A percentile compares a stretch with the other conserved stretches of the same genome.
Evolutionary conservation across 2,113 vertebrate species (phyloP).

Genomic region (Callithrix jacchus): DNA sequence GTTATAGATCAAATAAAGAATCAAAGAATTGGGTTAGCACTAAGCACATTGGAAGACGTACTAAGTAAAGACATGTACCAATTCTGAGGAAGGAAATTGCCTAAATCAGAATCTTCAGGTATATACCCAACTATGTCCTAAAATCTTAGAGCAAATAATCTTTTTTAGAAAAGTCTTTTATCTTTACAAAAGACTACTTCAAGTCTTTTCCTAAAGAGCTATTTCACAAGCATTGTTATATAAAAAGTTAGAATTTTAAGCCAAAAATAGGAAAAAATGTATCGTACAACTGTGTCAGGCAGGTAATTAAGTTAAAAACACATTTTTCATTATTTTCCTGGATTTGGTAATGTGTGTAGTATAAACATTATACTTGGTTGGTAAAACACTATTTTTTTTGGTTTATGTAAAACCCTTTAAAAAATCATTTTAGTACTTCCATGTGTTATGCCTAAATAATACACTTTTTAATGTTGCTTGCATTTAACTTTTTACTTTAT

Average conservation of each 20-base stretch:
- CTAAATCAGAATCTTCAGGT: neutral
- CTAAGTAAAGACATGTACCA: rapidly evolving
- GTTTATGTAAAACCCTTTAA: rapidly evolving
- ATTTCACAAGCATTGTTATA: too few relatives aligned
- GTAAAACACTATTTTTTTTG: neutral
- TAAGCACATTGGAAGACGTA: neutral
- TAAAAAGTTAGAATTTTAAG: too few relatives aligned
- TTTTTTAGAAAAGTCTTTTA: too few relatives aligned
- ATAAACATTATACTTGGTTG: neutral
- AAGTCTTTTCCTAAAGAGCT: too few relatives aligned
- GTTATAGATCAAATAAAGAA: neutral
- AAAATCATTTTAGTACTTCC: neutral
- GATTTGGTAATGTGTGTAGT: neutral
- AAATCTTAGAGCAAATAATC: too few relatives aligned
- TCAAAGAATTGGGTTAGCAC: neutral
- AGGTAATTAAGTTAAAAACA: neutral
- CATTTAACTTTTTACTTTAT: neutral
- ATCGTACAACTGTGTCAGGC: neutral
- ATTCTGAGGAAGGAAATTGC: neutral
- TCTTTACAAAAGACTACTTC: too few relatives aligned
- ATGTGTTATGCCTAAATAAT: neutral
- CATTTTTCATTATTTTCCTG: neutral
- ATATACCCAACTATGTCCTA: too few relatives aligned
- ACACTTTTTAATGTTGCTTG: neutral
- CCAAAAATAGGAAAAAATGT: neutral